These are phyloP conservation scores for Bacillus rossius DNA, from an alignment of 1,140 invertebrate genomes.

Conservation along the genomic window DNA sequence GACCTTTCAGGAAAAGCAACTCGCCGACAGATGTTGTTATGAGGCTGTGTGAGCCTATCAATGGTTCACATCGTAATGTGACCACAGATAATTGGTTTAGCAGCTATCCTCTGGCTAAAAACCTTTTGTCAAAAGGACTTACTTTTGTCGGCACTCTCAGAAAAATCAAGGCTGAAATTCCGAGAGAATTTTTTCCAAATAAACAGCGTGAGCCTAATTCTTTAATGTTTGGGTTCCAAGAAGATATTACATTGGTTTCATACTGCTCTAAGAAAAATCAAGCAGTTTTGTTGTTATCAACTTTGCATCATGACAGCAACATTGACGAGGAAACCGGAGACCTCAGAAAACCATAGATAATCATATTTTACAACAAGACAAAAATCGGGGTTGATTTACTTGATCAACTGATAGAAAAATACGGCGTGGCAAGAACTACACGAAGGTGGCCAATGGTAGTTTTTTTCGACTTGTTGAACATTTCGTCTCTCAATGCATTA, in stretches of 20 bases:
- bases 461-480: constrained; percentile 9
- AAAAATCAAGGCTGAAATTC: constrained; percentile 29
- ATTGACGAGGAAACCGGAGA: constrained; percentile 21
- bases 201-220: constrained; percentile 17
- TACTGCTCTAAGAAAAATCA: constrained; percentile 28
- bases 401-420: constrained; percentile 30
- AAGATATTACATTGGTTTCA: constrained; percentile 25
- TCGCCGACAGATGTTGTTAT: constrained; percentile 23
- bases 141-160: constrained; percentile 33
- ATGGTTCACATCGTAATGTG: constrained; percentile 25
- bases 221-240: constrained; percentile 29
- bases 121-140: constrained; percentile 19
- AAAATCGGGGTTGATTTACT: constrained; percentile 41
- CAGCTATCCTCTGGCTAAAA: constrained; percentile 29
- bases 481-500: constrained; percentile 3
- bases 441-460: constrained; percentile 6
- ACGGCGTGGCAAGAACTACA: constrained; percentile 21
- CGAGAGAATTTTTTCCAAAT: constrained; percentile 27
- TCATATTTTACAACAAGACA: constrained; percentile 37
- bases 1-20: constrained; percentile 32
- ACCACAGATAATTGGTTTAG: constrained; percentile 31
- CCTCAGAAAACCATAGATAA: constrained; percentile 35
- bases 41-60: constrained; percentile 22
- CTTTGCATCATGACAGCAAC: constrained; percentile 21
- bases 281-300: constrained; percentile 26